Conservation (phyloP, 2,113 vertebrate genomes). For the Gnathonemus longibarbis region DNA sequence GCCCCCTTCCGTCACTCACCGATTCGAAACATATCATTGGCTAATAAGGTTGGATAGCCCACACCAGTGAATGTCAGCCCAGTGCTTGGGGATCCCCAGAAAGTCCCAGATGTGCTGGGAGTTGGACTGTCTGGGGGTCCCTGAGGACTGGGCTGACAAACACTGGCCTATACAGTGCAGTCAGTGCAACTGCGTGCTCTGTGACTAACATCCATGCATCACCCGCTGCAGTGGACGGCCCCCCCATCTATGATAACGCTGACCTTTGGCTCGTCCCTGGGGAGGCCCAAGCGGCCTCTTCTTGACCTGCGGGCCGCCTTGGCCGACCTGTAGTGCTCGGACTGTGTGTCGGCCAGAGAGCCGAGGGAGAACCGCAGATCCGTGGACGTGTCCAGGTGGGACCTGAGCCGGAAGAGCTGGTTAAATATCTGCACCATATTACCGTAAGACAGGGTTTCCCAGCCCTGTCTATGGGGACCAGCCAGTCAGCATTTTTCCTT, state of each 20-base stretch:
- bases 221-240: neutral
- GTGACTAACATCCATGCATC: neutral
- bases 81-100: neutral
- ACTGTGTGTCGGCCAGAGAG: slow-evolving; percentile 84
- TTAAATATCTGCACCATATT: neutral
- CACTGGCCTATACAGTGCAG: neutral
- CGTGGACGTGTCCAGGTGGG: slow-evolving; percentile 83
- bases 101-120: neutral
- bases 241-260: neutral
- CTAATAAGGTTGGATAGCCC: neutral
- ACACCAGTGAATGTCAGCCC: neutral
- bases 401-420: slow-evolving; percentile 50
- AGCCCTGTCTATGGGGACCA: neutral
- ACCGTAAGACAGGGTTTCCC: neutral
- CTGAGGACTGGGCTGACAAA: neutral
- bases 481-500: neutral
- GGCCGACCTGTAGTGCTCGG: slow-evolving; percentile 85
- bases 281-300: slow-evolving; percentile 77
- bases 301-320: slow-evolving; percentile 85
- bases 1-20: neutral
- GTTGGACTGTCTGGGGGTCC: neutral
- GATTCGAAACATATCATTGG: neutral
- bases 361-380: slow-evolving; percentile 87
- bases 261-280: slow-evolving; percentile 83
- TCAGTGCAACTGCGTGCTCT: neutral